phyloP scores from a whole-genome alignment of 1,140 invertebrate genomes.

The Drosophila athabasca region DNA sequence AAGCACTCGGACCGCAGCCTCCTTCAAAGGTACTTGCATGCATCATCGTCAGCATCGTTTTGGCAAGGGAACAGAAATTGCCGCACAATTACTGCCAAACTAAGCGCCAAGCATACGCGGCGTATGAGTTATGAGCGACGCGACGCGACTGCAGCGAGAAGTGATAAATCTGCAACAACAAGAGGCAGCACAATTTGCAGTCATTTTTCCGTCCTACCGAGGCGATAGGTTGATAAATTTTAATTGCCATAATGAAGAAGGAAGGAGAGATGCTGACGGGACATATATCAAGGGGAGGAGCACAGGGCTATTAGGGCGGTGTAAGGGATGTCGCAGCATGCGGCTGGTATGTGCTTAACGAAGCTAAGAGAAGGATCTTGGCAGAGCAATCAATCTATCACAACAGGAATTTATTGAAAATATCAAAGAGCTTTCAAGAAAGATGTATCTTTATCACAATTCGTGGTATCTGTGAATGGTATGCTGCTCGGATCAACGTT shows the following conservation, averaged over 20 bases:
- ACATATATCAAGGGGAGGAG: constrained; percentile 6
- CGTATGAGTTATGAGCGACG: constrained; percentile 74
- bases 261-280: constrained; percentile 8
- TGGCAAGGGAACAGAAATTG: constrained; percentile 63
- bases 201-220: constrained; percentile 25
- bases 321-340: background rate
- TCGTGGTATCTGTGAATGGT: no score
- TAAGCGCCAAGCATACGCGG: constrained; percentile 70
- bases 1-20: background rate
- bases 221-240: constrained; percentile 34
- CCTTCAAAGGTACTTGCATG: background rate
- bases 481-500: no score
- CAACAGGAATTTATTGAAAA: no score
- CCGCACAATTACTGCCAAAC: constrained; percentile 73
- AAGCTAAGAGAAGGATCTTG: no score
- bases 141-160: constrained; percentile 40
- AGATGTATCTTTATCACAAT: no score
- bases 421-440: no score
- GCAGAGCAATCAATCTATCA: no score
- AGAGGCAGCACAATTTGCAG: constrained; percentile 34
- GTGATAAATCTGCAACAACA: constrained; percentile 55
- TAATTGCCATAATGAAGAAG: constrained; percentile 31
- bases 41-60: constrained; percentile 27
- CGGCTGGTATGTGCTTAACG: no score
- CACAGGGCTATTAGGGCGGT: background rate